Conservation (phyloP, 1,140 invertebrate genomes). For the Plectrocnemia conspersa region DNA sequence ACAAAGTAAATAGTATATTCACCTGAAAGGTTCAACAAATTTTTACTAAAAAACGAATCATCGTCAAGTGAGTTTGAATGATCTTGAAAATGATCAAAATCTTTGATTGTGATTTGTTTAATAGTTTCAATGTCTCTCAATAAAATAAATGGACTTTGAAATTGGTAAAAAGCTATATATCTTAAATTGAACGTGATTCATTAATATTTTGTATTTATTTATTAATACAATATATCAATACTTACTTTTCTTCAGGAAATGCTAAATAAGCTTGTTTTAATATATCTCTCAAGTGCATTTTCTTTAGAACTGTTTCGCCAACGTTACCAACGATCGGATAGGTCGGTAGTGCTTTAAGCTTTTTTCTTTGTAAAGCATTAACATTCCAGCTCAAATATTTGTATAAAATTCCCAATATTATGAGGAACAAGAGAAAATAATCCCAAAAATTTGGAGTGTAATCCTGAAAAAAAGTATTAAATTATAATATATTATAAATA, state of each 20-base stretch:
- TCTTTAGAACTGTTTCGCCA: too few species aligned
- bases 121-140: constrained; percentile 7
- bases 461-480: too few species aligned
- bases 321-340: too few species aligned
- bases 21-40: neutral
- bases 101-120: neutral
- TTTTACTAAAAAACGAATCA: neutral
- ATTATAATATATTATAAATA: too few species aligned
- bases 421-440: too few species aligned
- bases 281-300: constrained; percentile 1
- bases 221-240: neutral
- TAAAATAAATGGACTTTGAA: neutral
- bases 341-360: too few species aligned
- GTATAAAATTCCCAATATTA: too few species aligned
- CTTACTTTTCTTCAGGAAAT: constrained; percentile 1
- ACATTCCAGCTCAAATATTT: too few species aligned
- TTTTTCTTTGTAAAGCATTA: too few species aligned
- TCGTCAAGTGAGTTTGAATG: neutral
- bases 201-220: neutral
- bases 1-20: neutral
- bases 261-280: constrained; percentile 1
- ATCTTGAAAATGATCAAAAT: neutral
- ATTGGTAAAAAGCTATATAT: constrained; percentile 11
- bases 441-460: too few species aligned
- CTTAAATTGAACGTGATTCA: neutral